Evolutionary conservation across 2,797 vertebrate genomes (phyloP), one percentile per base, ranked within the genome.

Genomic region (Kryptolebias ocellatus): DNA sequence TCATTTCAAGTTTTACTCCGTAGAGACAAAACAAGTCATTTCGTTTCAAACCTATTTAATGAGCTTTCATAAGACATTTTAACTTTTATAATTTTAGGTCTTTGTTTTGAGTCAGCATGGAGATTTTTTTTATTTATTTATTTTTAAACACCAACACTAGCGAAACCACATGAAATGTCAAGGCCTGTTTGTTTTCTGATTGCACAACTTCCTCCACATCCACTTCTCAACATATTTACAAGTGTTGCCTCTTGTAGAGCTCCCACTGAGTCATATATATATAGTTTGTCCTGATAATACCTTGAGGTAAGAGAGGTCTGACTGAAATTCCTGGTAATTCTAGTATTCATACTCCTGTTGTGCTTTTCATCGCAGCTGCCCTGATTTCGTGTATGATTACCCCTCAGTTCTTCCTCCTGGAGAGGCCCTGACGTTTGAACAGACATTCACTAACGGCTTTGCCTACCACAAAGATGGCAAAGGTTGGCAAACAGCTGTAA

Each of bases 401-500:
- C 64, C 66, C 72, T 76, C 77, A 78, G 86, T 83, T 87, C 82
- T 83, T 70, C 83, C 66, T 81, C 80, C 71, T 67, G 81, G 67
- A 57, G 67, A 87, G 81, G 87, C 89, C 75, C 77, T 90, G 90
- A 87, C 91, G 82, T 86, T 70, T 78, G 58, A 83, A 57, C 4
- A 64, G 81, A 80, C 84, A 81, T 81, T 83, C 67, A 78, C 70
- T 81, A 64, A 86, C 87, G 82, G 70, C 78, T 83, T 77, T 76
- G 67, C 62, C 73, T 82, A 87, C 85, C 87, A 83, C 89, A 79
- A 56, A 54, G 81, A 89, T 83, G 85, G 74, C 87, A 83, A 87
- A 87, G 87, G 88, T 92, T 89, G 82, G 84, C 84, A 83, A 78
- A 81, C 73, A 72, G 70, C 85, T 90, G 83, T 91, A 91, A 93